Percentiles rank a stretch among this genome's conserved stretches.
Evolutionary conservation across 2,113 vertebrate genomes (phyloP).

Genomic region (Lepisosteus osseus): DNA sequence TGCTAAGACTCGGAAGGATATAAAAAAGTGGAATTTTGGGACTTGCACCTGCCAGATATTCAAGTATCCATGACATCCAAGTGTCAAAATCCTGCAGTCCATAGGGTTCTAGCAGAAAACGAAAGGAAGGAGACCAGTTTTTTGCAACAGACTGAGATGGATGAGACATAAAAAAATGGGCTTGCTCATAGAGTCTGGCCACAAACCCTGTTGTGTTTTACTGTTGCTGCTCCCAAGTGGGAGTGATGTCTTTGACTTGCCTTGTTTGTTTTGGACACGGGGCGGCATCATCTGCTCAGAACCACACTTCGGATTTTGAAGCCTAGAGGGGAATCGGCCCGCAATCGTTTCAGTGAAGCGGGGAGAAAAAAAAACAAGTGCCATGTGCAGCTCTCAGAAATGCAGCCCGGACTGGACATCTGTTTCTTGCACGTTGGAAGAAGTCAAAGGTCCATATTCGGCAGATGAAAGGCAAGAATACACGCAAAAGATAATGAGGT

Average conservation of each 20-base stretch:
- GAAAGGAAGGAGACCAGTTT: no score
- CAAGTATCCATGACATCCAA: no score
- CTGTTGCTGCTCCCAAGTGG: background rate
- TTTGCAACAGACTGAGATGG: no score
- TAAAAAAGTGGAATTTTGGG: no score
- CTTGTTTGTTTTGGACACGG: background rate
- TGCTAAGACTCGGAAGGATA: no score
- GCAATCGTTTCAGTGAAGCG: background rate
- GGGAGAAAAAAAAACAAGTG: no score
- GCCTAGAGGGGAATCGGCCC: background rate
- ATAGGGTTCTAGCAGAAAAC: no score
- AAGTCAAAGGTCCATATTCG: background rate
- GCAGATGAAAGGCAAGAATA: background rate
- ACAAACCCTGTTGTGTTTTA: background rate
- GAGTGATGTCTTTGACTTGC: background rate
- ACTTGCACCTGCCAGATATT: no score
- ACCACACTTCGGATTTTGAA: background rate
- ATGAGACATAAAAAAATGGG: background rate
- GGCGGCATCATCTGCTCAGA: background rate
- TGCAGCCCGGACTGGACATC: background rate
- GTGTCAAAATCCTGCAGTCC: no score
- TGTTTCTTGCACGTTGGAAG: background rate
- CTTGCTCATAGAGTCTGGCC: background rate
- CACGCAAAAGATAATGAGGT: background rate
- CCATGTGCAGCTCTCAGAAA: background rate